Evolutionary conservation across 37 sponge, comb jelly and placozoan genomes (phyloP).

Genomic region (Beroe forskalii): DNA sequence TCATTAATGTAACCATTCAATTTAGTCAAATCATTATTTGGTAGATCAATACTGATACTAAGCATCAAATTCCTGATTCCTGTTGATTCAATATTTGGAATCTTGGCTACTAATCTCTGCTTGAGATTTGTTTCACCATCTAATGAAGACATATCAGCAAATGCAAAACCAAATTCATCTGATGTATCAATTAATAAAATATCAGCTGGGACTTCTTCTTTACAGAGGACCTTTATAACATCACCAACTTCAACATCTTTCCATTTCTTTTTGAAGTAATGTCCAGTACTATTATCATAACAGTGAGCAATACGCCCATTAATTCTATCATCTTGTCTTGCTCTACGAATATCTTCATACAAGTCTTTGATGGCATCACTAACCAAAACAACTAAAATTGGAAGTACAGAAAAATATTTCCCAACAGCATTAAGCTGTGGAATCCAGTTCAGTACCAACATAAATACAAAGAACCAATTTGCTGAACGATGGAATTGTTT

Average conservation of each 20-base stretch:
- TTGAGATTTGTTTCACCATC: constrained; percentile 91
- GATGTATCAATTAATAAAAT: constrained; percentile 73
- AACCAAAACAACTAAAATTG: constrained; percentile 72
- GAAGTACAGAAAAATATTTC: constrained; percentile 72
- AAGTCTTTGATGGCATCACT: constrained; percentile 79
- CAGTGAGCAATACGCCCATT: constrained; percentile 67
- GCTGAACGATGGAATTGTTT: constrained; percentile 85
- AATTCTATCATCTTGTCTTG: constrained; percentile 72
- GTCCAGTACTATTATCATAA: constrained; percentile 68
- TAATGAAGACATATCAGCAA: constrained; percentile 82
- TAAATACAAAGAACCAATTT: constrained; percentile 78
- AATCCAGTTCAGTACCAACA: constrained; percentile 74
- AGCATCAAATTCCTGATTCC: constrained; percentile 18
- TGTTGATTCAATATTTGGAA: constrained; percentile 34
- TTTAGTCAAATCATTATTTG: constrained; percentile 30
- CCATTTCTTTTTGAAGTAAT: constrained; percentile 25
- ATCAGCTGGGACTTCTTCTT: constrained; percentile 83
- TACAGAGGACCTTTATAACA: constrained; percentile 71
- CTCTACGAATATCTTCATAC: constrained; percentile 79
- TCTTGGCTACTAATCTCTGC: constrained; percentile 14
- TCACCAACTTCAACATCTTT: constrained; percentile 73
- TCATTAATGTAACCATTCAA: constrained; percentile 34
- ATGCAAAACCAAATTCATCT: constrained; percentile 72
- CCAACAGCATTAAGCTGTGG: constrained; percentile 76
- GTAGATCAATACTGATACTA: neutral